Percentiles rank a stretch among this genome's conserved stretches.
Evolutionary conservation across 2,113 vertebrate genomes (phyloP).

Genomic region (Cacatua alba): DNA sequence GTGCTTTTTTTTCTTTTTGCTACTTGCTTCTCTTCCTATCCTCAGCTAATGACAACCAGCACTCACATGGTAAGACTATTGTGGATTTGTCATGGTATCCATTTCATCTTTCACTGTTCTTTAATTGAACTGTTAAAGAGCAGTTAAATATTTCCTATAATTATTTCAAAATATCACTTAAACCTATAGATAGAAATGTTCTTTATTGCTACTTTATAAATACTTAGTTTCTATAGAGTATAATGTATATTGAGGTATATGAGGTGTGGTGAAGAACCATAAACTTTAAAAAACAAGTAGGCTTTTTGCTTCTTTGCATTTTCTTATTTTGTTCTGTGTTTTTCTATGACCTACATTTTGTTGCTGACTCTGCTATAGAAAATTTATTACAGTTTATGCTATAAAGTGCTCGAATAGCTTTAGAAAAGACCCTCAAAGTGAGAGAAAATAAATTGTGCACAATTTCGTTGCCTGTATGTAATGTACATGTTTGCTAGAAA

Average conservation of each 20-base stretch:
- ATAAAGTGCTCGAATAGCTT: neutral
- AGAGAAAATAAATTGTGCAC: neutral
- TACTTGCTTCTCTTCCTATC: conserved; percentile 89
- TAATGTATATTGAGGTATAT: neutral
- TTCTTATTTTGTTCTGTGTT: conserved; percentile 26
- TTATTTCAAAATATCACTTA: conserved; percentile 49
- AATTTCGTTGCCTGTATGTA: neutral
- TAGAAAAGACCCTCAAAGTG: neutral
- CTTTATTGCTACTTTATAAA: neutral
- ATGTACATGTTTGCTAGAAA: neutral
- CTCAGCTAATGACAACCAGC: conserved; percentile 97
- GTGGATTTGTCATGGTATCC: conserved; percentile 72
- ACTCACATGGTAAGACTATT: conserved; percentile 95
- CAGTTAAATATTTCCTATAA: conserved; percentile 58
- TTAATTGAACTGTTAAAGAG: conserved; percentile 66
- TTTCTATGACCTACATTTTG: neutral
- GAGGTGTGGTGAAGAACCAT: neutral
- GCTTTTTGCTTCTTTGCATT: neutral
- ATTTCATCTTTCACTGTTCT: conserved; percentile 66
- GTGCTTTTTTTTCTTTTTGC: conserved; percentile 84
- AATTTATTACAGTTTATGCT: neutral
- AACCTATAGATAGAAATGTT: conserved; percentile 26
- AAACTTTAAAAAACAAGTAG: neutral
- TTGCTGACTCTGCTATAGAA: neutral
- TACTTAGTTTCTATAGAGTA: neutral